Percentiles rank a stretch among this genome's conserved stretches.
Conservation (phyloP, 2,797 vertebrate species). For the Chrysocyon brachyurus region DNA sequence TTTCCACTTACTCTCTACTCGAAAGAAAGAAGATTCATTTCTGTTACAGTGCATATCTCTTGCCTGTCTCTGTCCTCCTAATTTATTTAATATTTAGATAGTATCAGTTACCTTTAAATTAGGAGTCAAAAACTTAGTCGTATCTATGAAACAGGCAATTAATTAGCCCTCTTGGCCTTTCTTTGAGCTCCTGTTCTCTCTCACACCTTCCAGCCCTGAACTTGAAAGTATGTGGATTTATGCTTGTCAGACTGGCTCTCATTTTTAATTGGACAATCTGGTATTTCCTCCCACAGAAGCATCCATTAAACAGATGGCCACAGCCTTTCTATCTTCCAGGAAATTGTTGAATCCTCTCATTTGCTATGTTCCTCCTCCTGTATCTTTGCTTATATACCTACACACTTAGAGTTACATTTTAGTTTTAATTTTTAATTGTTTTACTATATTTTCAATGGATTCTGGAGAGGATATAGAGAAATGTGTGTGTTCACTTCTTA, state of each 20-base stretch:
- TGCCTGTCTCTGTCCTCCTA: not conserved
- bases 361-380: not conserved
- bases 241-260: not conserved
- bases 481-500: not conserved
- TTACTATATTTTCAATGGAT: not conserved
- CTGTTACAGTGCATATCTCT: not conserved
- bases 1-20: not conserved
- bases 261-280: not conserved
- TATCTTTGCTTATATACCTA: not conserved
- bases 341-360: not conserved
- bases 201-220: not conserved
- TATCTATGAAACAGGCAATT: not conserved
- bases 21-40: not conserved
- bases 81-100: not conserved
- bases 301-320: not conserved
- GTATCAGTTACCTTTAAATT: not conserved
- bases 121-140: not conserved
- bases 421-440: not conserved
- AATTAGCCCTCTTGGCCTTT: not conserved
- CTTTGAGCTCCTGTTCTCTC: not conserved
- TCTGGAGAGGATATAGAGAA: not conserved
- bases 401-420: not conserved
- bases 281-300: not conserved
- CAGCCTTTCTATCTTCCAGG: not conserved
- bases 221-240: accelerated